Evolutionary conservation across 2,888 invertebrate genomes (phyloP), one percentile per base, ranked within the genome.

Genomic region (Sinotaia quadrata): DNA sequence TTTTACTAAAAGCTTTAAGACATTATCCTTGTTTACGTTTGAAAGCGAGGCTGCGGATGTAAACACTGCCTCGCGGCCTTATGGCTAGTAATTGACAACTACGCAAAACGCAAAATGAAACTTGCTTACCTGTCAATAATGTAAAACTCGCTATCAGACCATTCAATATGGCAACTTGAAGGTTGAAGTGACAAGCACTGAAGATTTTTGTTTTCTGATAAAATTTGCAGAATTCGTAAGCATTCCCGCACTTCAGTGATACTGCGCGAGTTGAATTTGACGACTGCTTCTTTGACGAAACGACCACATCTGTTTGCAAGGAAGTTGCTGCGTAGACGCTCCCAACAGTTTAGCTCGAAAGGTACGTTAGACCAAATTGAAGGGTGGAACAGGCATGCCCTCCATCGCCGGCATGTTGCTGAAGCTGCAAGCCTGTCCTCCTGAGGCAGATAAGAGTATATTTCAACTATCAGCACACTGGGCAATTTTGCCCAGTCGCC

Each of bases 91-190:
- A 7, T 47, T 63, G 31, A 37, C 41, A 51, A 69, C 65, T 66
- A 65, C 69, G 65, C 44, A 68, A 54, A n/a, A n/a, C n/a, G n/a
- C 47, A 69, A 56, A 66, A 47, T 62, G 65, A 58, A 72, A 74
- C 71, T 70, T 73, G 73, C 78, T 78, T 81, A 81, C 82, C 77
- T 80, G 74, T 79, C 76, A 72, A 78, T 75, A 36, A 74, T 69
- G 59, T 74, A 85, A 57, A 90, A 89, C 86, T 92, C 92, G 80
- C 91, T 90, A 81, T 91, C 91, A 72, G 93, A 92, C 84, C 84
- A 84, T 73, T 85, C 83, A 29, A 85, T 77, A 62, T 84, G 85
- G 75, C 86, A 86, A 75, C 85, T 86, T n/a, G 82, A 80, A 31
- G 87, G 87, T 68, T 82, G 79, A 24, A 88, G 70, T 52, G 83